Conservation (phyloP, 1,140 invertebrate genomes). For the Zaprionus tsacasi region DNA sequence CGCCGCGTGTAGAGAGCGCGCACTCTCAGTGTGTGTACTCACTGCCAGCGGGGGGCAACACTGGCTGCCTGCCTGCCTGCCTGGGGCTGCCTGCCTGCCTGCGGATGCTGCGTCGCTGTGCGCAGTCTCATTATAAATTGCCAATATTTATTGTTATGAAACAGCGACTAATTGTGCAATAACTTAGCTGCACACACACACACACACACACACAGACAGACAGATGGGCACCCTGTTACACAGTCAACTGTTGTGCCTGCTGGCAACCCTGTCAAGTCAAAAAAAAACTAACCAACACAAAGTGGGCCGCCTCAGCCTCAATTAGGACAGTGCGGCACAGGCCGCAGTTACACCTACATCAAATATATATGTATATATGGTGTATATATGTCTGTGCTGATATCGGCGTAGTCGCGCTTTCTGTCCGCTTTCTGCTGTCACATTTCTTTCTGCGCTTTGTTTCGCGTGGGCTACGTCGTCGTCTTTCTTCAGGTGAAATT, state of each 20-base stretch:
- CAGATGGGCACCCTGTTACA: too few species aligned
- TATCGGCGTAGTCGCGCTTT: conserved; percentile 8
- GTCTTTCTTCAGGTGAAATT: conserved; percentile 68
- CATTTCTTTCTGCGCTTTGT: conserved; percentile 60
- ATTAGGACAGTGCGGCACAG: conserved; percentile 41
- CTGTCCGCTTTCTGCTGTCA: conserved; percentile 68
- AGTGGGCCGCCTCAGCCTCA: conserved; percentile 26
- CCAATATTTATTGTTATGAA: conserved; percentile 75
- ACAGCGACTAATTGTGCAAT: conserved; percentile 69
- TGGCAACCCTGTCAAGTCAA: conserved; percentile 26
- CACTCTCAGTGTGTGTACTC: conserved; percentile 19
- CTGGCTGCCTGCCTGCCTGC: conserved; percentile 19
- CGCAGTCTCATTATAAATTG: conserved; percentile 62
- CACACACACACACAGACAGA: not conserved
- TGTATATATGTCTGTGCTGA: conserved; percentile 7
- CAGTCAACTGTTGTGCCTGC: not conserved
- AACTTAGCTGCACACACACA: conserved; percentile 12
- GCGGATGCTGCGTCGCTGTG: conserved; percentile 8
- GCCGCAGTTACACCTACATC: conserved; percentile 4
- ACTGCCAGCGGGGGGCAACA: conserved; percentile 13
- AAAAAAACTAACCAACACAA: conserved; percentile 7
- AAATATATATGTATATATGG: conserved; percentile 29
- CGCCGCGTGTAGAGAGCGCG: not conserved
- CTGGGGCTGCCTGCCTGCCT: conserved; percentile 4
- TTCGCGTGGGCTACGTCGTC: conserved; percentile 47